A percentile compares a stretch with the other conserved stretches of the same genome.
phyloP scores from a whole-genome alignment of 1,140 invertebrate genomes.

The Achroia grisella region DNA sequence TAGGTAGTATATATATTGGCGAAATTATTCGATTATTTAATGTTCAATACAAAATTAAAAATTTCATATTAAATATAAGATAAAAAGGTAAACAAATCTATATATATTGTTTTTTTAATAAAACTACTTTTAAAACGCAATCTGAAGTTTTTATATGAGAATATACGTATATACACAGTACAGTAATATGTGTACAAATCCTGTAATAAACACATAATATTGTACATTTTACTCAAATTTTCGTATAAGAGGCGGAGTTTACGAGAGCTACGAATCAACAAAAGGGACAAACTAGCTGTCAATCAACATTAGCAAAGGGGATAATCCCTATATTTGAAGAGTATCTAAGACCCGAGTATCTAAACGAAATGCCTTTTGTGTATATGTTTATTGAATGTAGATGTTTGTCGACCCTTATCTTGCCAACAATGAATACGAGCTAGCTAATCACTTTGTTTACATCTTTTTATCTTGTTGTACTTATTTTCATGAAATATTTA shows the following conservation, averaged over 20 bases:
- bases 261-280: slow-evolving; percentile 8
- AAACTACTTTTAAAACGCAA: too few species aligned
- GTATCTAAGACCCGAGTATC: not conserved
- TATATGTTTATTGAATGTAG: not conserved
- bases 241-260: slow-evolving; percentile 17
- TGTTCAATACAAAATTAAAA: too few species aligned
- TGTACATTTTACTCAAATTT: not conserved
- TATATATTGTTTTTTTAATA: too few species aligned
- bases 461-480: slow-evolving; percentile 1
- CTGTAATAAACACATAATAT: too few species aligned
- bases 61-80: too few species aligned
- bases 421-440: too few species aligned
- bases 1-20: too few species aligned
- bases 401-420: too few species aligned
- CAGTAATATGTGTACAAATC: too few species aligned
- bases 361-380: not conserved
- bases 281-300: slow-evolving; percentile 25
- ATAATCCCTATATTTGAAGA: slow-evolving; percentile 15
- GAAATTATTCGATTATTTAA: too few species aligned
- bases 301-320: slow-evolving; percentile 25
- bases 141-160: too few species aligned
- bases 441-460: slow-evolving; percentile 34
- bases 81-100: too few species aligned
- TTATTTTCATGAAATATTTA: not conserved
- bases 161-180: not conserved